Base-by-base conservation (phyloP, 2,888 invertebrate species). In the Pammene fasciana region DNA sequence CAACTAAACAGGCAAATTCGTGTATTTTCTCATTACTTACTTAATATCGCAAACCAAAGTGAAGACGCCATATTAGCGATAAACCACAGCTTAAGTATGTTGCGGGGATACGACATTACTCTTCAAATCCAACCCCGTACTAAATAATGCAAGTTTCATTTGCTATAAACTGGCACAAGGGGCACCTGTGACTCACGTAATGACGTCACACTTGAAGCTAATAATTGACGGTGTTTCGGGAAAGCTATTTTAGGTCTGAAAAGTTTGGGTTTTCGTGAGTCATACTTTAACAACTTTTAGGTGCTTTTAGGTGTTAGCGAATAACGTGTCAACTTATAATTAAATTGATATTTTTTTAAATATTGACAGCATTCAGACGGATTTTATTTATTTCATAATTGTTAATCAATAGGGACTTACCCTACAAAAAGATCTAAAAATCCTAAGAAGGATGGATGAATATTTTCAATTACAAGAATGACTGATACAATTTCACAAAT, bases 101-200 rank as follows among this genome's bases (percentile, higher is more conserved):
- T 48, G 9, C 16, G 10, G 16, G 48, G 10, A 48, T 41, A n/a
- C 14, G 14, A 54, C 14, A 43, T 54, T 54, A 64, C 56, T 14
- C 13, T 18, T 16, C 59, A 65, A 55, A 60, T 46, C 46, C 36
- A 34, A 18, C 57, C 64, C 34, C 43, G 46, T 16, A 16, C 46
- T 68, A 50, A 67, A 68, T 64, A 64, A 64, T 68, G 43, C 52
- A 66, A 73, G 75, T 77, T 78, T 77, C 76, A 78, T 76, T 75
- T 75, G 72, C 72, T 68, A 77, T 79, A 77, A 80, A 76, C 76
- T 73, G 71, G 71, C 75, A 16, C 6, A 34, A 68, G 73, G 48
- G 65, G 71, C 74, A 75, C 75, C 70, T 73, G 72, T 81, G 82
- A 80, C 72, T 81, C 80, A 82, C 46, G 8, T 16, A 13, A 48